Evolutionary conservation across 1,140 invertebrate species (phyloP).

Genomic region (Octopus sinensis): DNA sequence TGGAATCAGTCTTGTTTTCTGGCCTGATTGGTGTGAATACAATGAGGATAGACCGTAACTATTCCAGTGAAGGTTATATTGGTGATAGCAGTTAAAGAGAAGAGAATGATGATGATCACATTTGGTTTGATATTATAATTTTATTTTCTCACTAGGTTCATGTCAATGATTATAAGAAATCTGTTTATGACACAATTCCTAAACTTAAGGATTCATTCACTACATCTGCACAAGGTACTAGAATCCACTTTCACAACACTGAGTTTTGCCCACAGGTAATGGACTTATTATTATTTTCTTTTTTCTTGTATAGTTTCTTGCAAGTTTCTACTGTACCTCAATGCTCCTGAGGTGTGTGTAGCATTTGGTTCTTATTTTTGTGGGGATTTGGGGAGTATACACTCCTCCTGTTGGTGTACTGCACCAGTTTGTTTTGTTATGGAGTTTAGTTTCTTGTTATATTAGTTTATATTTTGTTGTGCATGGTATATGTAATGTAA

Average conservation of each 20-base stretch:
- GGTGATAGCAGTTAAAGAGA: not conserved
- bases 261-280: not conserved
- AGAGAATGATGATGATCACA: not conserved
- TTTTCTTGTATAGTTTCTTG: not conserved
- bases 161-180: conserved; percentile 33
- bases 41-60: too few relatives aligned
- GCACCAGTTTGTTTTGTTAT: not conserved
- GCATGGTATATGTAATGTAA: too few relatives aligned
- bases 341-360: not conserved
- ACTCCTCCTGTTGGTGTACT: not conserved
- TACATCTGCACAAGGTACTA: conserved; percentile 33
- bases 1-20: too few relatives aligned
- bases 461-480: too few relatives aligned
- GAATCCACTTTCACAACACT: conserved; percentile 36
- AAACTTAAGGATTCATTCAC: conserved; percentile 37
- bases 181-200: conserved; percentile 40
- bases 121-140: not conserved
- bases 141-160: conserved; percentile 37
- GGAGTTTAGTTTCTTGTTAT: not conserved
- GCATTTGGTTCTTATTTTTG: not conserved
- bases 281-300: not conserved
- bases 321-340: not conserved
- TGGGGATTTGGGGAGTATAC: not conserved
- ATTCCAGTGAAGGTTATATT: too few relatives aligned
- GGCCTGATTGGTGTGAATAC: too few relatives aligned